These are phyloP conservation scores for Aix galericulata DNA, from an alignment of 2,113 vertebrate species.

Conservation along the genomic window DNA sequence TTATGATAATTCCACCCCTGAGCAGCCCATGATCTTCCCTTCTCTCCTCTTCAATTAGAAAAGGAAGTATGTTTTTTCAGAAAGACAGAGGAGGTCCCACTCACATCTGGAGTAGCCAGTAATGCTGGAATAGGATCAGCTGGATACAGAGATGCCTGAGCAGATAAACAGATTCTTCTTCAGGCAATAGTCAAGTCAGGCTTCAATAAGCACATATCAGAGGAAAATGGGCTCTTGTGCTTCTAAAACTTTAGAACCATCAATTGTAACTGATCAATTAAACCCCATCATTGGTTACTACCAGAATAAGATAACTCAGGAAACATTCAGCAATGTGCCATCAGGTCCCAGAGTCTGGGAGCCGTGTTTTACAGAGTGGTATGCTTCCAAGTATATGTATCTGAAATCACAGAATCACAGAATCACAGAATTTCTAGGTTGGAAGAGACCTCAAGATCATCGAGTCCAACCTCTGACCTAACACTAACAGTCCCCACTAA, in stretches of 20 bases:
- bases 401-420: background rate
- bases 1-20: background rate
- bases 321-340: background rate
- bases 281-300: background rate
- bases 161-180: background rate
- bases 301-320: background rate
- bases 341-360: background rate
- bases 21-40: background rate
- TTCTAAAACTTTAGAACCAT: background rate
- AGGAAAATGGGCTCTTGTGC: background rate
- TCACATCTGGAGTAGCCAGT: background rate
- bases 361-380: background rate
- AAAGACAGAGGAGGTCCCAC: background rate
- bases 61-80: background rate
- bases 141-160: background rate
- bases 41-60: background rate
- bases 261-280: background rate
- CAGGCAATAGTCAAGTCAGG: background rate
- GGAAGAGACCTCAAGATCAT: too few relatives aligned
- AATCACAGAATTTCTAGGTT: too few relatives aligned
- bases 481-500: too few relatives aligned
- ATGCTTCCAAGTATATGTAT: fast-evolving
- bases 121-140: background rate
- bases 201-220: background rate
- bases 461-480: too few relatives aligned